Evolutionary conservation across 2,113 vertebrate species (phyloP), one percentile per base, ranked within the genome.

Genomic region (Ciconia boyciana): DNA sequence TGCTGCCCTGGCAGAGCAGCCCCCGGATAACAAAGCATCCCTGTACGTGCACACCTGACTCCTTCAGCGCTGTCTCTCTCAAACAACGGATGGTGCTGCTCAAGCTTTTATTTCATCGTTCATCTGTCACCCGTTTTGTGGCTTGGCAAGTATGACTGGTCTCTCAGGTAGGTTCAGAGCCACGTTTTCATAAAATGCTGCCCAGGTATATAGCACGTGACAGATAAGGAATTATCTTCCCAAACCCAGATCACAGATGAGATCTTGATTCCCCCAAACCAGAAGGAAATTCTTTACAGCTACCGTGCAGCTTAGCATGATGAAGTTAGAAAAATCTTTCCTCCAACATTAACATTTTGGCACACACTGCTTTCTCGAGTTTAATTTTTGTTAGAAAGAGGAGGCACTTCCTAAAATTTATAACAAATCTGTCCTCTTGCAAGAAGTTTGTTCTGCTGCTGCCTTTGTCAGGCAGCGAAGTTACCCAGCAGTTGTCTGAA

Each of bases 171-270:
- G n/a, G 36, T 82, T 82, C 74, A 79, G 15, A 93, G 78, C 19
- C 79, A 43, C 0, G 8, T 70, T 90, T 80, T 62, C 62, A 74
- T 31, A 41, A 77, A 94, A 83, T 19, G 11, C 13, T 57, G 32
- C 57, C 74, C 22, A 43, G 22, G n/a, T 12, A 54, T 1, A 80
- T 1, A 68, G n/a, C 7, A 3, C 0, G 0, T 0, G 0, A 77
- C 55, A 70, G 49, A 58, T 48, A 64, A 95, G 12, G 74, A 62
- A 64, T 82, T 68, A 43, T 13, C 48, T 79, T 69, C 31, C 52
- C 65, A 87, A 89, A 75, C 7, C 21, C 52, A 52, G 48, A 49
- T 7, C 0, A 0, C 39, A 89, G 41, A 95, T 82, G 34, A 93
- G 26, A 91, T 48, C 5, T 1, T 21, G 19, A 87, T 52, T 76